These are phyloP conservation scores for Labeo catla DNA, from an alignment of 2,113 vertebrate species.

Conservation along the genomic window DNA sequence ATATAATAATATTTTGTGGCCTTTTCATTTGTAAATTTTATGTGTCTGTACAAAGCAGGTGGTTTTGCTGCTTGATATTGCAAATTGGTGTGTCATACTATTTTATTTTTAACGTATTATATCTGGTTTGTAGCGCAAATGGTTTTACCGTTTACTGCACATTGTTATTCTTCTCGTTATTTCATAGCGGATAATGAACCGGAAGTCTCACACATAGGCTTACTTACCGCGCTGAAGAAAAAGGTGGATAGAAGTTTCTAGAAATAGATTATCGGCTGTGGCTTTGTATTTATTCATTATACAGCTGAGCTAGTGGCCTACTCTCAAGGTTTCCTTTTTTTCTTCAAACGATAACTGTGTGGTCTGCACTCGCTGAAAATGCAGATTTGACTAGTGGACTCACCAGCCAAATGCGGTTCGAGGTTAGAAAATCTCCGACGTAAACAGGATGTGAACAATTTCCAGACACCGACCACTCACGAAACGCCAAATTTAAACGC, in stretches of 20 bases:
- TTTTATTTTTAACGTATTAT: no score
- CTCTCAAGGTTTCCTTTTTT: background rate
- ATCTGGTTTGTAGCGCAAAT: no score
- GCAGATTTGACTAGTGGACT: slow-evolving; percentile 68
- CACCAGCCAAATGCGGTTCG: slow-evolving; percentile 75
- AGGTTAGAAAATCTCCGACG: slow-evolving; percentile 73
- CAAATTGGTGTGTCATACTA: no score
- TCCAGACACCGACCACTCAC: slow-evolving; percentile 79
- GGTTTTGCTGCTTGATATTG: no score
- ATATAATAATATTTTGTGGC: background rate
- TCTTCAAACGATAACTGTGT: slow-evolving; percentile 27
- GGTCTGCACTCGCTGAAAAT: slow-evolving; percentile 48
- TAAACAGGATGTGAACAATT: slow-evolving; percentile 85
- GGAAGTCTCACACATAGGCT: no score
- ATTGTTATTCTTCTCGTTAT: no score
- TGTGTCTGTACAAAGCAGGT: no score
- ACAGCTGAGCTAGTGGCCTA: background rate
- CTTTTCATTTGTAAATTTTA: background rate
- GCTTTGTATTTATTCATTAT: background rate
- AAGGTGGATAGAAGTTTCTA: background rate
- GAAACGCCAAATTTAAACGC: slow-evolving; percentile 78
- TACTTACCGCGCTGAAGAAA: no score
- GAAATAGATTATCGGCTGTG: background rate
- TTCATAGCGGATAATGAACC: no score
- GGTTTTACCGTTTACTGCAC: no score